Conservation (phyloP, 2,888 invertebrate species). For the Coremacera marginata region DNA sequence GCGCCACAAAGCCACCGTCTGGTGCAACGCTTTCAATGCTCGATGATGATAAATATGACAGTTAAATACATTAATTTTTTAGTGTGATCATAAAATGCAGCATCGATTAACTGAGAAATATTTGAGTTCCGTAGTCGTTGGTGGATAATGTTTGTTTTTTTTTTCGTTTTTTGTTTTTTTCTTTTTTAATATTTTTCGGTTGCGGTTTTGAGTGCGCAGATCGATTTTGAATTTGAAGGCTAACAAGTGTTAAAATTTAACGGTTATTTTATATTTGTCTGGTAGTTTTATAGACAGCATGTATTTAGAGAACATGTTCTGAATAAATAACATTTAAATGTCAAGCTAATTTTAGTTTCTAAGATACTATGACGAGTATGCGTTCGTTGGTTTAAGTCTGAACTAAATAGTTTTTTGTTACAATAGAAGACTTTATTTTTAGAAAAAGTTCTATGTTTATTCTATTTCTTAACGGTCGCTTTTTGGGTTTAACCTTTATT, state of each 20-base stretch:
- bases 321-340: no score
- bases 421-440: no score
- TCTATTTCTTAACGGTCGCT: no score
- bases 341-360: no score
- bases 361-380: no score
- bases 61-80: slow-evolving; percentile 56
- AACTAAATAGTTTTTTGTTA: no score
- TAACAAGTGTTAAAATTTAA: slow-evolving; percentile 1
- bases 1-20: slow-evolving; percentile 53
- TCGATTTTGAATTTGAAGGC: not conserved
- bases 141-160: not conserved
- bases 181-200: not conserved
- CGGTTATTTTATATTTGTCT: not conserved
- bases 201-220: not conserved
- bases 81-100: slow-evolving; percentile 26
- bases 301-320: no score
- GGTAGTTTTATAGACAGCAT: not conserved
- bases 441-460: no score
- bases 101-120: slow-evolving; percentile 30
- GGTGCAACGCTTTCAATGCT: slow-evolving; percentile 15
- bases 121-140: not conserved
- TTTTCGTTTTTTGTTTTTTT: not conserved
- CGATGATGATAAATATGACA: slow-evolving; percentile 64
- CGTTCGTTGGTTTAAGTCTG: no score
- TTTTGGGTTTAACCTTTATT: no score